A percentile compares a stretch with the other conserved stretches of the same genome.
These are phyloP conservation scores for Drosophila setifemur DNA, from an alignment of 1,140 invertebrate genomes.

Conservation along the genomic window DNA sequence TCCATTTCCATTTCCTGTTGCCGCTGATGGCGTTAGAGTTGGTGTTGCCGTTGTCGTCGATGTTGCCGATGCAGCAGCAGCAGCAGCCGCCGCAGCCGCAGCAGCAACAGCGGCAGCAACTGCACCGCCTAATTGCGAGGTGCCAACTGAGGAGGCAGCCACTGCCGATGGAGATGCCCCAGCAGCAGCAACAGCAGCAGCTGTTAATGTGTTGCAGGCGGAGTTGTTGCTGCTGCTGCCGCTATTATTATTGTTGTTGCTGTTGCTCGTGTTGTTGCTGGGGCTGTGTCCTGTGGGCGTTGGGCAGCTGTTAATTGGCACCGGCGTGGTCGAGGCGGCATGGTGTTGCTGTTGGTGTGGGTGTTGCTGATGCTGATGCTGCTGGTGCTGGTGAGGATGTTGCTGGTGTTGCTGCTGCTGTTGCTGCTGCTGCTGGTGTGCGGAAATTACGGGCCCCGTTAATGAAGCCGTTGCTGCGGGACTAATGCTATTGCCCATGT, in stretches of 20 bases:
- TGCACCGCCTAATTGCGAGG: conserved; percentile 48
- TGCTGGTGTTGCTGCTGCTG: conserved; percentile 42
- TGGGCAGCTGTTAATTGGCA: conserved; percentile 68
- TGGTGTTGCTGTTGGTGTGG: conserved; percentile 60
- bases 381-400: too few relatives aligned
- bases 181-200: conserved; percentile 52
- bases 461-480: conserved; percentile 70
- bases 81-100: conserved; percentile 27
- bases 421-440: conserved; percentile 40
- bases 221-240: conserved; percentile 47
- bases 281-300: conserved; percentile 75
- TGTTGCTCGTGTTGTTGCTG: conserved; percentile 37
- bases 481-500: conserved; percentile 30
- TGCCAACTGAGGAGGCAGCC: conserved; percentile 50
- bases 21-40: too few relatives aligned
- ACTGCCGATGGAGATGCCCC: conserved; percentile 48
- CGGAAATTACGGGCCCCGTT: conserved; percentile 55
- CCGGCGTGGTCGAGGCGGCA: conserved; percentile 61
- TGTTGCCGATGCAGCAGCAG: conserved; percentile 1
- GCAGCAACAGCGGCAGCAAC: conserved; percentile 39
- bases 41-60: conserved; percentile 26
- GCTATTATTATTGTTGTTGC: conserved; percentile 23
- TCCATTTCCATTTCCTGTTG: conserved; percentile 13
- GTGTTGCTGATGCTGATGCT: conserved; percentile 43
- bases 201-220: conserved; percentile 73